Conservation (phyloP, 2,797 vertebrate genomes). For the Tokudaia muenninki region DNA sequence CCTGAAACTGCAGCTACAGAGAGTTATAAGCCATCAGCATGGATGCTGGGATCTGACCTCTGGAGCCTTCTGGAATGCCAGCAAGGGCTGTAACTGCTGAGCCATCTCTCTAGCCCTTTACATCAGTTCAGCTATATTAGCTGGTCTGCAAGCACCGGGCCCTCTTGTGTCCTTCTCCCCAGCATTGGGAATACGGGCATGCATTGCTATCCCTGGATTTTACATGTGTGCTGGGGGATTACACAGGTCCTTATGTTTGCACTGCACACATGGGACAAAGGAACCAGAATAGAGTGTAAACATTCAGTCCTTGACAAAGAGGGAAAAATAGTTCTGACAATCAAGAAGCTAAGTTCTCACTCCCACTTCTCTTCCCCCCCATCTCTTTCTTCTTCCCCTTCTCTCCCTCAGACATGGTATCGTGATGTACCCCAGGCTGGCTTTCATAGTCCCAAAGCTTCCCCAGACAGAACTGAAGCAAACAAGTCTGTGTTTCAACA, state of each 20-base stretch:
- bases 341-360: neutral
- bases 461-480: neutral
- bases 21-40: neutral
- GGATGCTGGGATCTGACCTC: neutral
- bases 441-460: neutral
- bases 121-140: neutral
- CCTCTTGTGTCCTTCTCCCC: neutral
- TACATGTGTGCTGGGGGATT: neutral
- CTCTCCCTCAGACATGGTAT: neutral
- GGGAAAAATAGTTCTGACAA: slow-evolving; percentile 31
- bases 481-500: neutral
- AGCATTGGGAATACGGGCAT: too few relatives aligned
- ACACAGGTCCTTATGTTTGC: neutral
- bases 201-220: neutral
- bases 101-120: neutral
- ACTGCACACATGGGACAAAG: neutral
- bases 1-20: neutral
- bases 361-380: neutral
- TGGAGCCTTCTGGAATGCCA: neutral
- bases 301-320: slow-evolving; percentile 24
- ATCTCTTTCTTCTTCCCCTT: neutral
- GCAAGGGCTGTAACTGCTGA: neutral
- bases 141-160: neutral
- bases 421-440: neutral
- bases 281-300: neutral